Base-by-base conservation (phyloP, 1,140 invertebrate genomes). In the Latrodectus geometricus region DNA sequence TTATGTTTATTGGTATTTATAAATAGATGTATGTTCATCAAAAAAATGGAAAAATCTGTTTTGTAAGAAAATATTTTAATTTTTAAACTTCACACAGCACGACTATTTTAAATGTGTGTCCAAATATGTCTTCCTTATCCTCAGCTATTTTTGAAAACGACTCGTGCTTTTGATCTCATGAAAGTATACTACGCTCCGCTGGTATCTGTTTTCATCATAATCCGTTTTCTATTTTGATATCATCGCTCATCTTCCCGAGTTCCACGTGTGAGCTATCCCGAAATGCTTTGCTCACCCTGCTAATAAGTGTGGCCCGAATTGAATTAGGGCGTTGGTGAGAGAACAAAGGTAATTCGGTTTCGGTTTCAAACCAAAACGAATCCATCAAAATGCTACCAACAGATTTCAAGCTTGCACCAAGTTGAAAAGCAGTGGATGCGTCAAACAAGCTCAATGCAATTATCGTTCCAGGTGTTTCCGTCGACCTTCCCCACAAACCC, bases 371-470 rank as follows among this genome's bases (percentile, higher is more conserved):
- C 52, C 49, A 2, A 56, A 75, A 52, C 50, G 14, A 54, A 75
- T 75, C 73, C 73, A 75, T 75, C 73, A 75, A 75, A 75, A 75
- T 23, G 52, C 73, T 23, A 56, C 73, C 17, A 49, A 50, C 35
- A 54, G 49, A 74, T 74, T 75, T 75, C 35, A 23, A 21, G 20
- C 14, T 14, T 20, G 0, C 70, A 9, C 23, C 14, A 12, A 49
- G 48, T 17, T 61, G 54, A 61, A 17, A 61, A 61, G 54, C 11
- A 17, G 54, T 61, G 17, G 54, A 61, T 61, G 54, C 54, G 17
- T 61, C 54, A 61, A 61, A 61, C 17, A 8, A 61, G 54, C 54
- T 61, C 54, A 61, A 61, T 61, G 54, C 54, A 61, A 61, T 61
- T 61, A 61, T 61, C 54, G 54, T 61, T 61, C 54, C 35, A 35